A percentile compares a stretch with the other conserved stretches of the same genome.
These are phyloP conservation scores for Graphium colonna DNA, from an alignment of 2,888 invertebrate species.

Conservation along the genomic window DNA sequence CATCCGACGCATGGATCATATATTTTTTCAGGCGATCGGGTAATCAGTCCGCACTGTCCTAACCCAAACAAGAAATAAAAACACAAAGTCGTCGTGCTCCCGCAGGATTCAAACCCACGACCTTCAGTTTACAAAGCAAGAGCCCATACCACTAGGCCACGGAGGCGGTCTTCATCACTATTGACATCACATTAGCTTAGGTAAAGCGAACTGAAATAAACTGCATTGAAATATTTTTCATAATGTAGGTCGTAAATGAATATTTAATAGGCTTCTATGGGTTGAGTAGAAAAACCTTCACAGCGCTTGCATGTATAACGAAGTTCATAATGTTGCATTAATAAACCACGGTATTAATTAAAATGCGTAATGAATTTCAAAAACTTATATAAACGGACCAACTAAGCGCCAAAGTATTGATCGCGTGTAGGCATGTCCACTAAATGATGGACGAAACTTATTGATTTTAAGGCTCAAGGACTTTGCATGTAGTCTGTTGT, in stretches of 20 bases:
- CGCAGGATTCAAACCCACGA: too few relatives aligned
- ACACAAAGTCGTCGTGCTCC: too few relatives aligned
- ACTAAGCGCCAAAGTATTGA: slow-evolving; percentile 14
- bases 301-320: background rate
- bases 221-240: background rate
- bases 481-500: background rate
- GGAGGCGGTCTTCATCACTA: too few relatives aligned
- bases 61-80: too few relatives aligned
- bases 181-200: too few relatives aligned
- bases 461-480: slow-evolving; percentile 22
- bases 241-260: background rate
- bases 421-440: slow-evolving; percentile 22
- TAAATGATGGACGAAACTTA: slow-evolving; percentile 21
- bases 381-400: too few relatives aligned
- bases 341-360: background rate
- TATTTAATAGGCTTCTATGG: background rate
- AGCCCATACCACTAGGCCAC: too few relatives aligned
- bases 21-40: too few relatives aligned
- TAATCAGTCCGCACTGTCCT: too few relatives aligned
- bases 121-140: too few relatives aligned
- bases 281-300: background rate
- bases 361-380: background rate
- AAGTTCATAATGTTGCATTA: background rate
- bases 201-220: too few relatives aligned
- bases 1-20: too few relatives aligned